phyloP scores from a whole-genome alignment of 2,113 vertebrate genomes.

The Mormoops blainvillei region DNA sequence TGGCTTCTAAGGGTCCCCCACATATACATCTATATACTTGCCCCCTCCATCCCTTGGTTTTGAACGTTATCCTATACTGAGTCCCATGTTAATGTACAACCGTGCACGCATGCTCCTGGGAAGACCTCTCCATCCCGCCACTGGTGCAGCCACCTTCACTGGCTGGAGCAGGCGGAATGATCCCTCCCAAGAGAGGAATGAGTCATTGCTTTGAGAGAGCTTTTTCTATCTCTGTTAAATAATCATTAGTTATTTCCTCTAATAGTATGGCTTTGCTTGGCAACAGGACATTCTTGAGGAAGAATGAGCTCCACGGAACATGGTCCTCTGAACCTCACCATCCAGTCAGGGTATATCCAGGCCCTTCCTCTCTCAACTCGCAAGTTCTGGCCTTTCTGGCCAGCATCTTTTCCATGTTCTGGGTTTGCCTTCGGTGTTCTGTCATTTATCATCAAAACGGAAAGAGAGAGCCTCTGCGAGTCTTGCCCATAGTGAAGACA shows the following conservation, averaged over 20 bases:
- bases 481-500: not conserved
- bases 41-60: not conserved
- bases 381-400: not conserved
- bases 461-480: not conserved
- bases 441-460: not conserved
- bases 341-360: not conserved
- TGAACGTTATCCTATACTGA: not conserved
- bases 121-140: slow-evolving; percentile 13
- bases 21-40: not conserved
- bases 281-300: not conserved
- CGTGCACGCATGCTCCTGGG: slow-evolving; percentile 29
- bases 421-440: not conserved
- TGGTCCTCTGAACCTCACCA: not conserved
- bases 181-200: not conserved
- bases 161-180: not conserved
- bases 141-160: not conserved
- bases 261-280: not conserved
- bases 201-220: not conserved
- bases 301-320: not conserved
- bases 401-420: not conserved
- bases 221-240: not conserved
- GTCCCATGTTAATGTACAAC: slow-evolving; percentile 1
- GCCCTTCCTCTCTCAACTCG: not conserved
- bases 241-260: not conserved
- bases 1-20: not conserved